A percentile compares a stretch with the other conserved stretches of the same genome.
Evolutionary conservation across 2,797 vertebrate genomes (phyloP).

Genomic region (Crypturellus tataupa): DNA sequence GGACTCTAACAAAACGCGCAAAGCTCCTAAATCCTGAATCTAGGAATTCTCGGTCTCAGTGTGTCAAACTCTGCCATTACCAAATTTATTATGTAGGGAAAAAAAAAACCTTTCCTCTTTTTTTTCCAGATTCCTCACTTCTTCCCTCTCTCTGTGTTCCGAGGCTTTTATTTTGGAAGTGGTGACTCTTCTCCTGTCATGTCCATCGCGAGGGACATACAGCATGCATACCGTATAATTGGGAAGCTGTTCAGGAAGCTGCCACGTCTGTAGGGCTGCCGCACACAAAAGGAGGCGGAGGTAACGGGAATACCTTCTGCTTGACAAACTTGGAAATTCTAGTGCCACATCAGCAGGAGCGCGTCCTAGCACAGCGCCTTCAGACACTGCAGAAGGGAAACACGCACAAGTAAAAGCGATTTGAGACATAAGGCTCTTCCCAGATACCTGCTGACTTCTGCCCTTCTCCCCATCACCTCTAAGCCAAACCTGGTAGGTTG

Average conservation of each 20-base stretch:
- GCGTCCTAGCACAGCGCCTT: slow-evolving; percentile 1
- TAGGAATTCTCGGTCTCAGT: background rate
- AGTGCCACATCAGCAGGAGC: slow-evolving; percentile 77
- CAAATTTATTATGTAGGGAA: background rate
- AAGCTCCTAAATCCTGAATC: background rate
- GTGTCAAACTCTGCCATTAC: rapidly evolving
- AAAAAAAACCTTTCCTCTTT: background rate
- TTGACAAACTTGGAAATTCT: slow-evolving; percentile 69
- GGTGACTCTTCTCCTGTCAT: background rate
- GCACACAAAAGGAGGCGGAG: slow-evolving; percentile 66
- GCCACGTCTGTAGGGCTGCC: slow-evolving; percentile 73
- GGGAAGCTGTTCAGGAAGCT: slow-evolving; percentile 36
- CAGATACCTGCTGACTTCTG: background rate
- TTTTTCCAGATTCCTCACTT: background rate
- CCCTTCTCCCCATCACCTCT: background rate
- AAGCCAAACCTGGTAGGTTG: background rate
- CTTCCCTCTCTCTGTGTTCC: rapidly evolving
- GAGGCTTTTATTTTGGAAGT: slow-evolving; percentile 58
- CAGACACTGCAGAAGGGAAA: background rate
- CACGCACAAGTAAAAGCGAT: background rate
- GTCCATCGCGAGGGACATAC: background rate
- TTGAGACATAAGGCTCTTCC: background rate
- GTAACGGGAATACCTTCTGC: slow-evolving; percentile 68
- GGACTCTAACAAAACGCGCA: background rate
- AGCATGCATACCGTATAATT: slow-evolving; percentile 43